Base-by-base conservation (phyloP, 2,797 vertebrate species). In the Phrynocephalus guinanensis region DNA sequence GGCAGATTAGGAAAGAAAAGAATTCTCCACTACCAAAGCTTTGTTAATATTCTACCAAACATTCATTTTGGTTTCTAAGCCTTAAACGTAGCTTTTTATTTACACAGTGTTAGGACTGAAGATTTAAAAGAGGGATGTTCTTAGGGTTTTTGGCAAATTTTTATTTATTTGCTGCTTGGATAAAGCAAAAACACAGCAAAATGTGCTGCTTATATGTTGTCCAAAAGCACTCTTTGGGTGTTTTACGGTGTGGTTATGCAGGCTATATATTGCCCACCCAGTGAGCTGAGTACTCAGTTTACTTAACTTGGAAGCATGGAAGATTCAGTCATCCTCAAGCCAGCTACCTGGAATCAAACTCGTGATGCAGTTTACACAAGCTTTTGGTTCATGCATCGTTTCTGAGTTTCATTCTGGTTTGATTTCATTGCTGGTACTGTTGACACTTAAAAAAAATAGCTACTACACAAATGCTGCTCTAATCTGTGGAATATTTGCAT, bases 21-120 rank as follows among this genome's bases (percentile, higher is more conserved):
- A 70, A 79, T 28, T 38, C 5, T 33, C 44, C 50, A 52, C 30
- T 9, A 22, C 52, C n/a, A 38, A 86, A 71, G 4, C n/a, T 33
- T 72, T 72, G n/a, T 86, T 86, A 79, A 63, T 63, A 73, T 73
- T 85, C 44, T 79, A 63, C 44, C 76, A 78, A 77, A 44, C 76
- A 78, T 78, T 85, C 28, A n/a, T 78, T 86, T 86, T 73, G 9
- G 24, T 22, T 81, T 86, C 78, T 73, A 66, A 73, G 16, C 67
- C 76, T 38, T 78, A 66, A 52, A 8, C 67, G 72, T 22, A 79
- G 68, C 30, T 79, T 86, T 73, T 50, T 71, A 9, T 1, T 60
- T 48, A 67, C 52, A 60, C n/a, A 73, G 9, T 71, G 24, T 7
- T 73, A 8, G 26, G 24, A 18, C 26, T 73, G 30, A 50, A 80